Conservation (phyloP, 1,140 invertebrate species). For the Papilio polyxenes region DNA sequence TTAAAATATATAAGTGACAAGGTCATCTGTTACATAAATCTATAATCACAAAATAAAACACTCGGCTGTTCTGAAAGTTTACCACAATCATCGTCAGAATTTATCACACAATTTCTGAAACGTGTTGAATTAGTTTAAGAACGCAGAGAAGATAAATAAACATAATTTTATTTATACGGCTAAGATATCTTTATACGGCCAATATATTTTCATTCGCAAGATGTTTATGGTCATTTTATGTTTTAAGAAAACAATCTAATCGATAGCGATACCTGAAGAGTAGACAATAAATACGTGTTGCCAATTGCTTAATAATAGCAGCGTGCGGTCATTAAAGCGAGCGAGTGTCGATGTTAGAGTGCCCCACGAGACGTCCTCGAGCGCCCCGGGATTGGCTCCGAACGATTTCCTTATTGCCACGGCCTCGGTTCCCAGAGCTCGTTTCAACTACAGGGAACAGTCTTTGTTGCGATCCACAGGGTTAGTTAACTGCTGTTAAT, state of each 20-base stretch:
- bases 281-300: conserved; percentile 34
- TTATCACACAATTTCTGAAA: too few relatives aligned
- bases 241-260: conserved; percentile 28
- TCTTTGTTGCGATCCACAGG: conserved; percentile 60
- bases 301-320: conserved; percentile 36
- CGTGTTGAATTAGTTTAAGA: neutral
- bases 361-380: neutral
- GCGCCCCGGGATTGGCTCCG: conserved; percentile 42
- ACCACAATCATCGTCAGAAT: too few relatives aligned
- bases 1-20: neutral
- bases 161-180: neutral
- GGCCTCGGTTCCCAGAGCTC: conserved; percentile 63
- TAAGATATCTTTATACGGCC: neutral
- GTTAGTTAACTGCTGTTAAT: conserved; percentile 48
- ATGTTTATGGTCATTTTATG: neutral
- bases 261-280: neutral
- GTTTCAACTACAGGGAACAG: conserved; percentile 46
- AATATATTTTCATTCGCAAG: neutral
- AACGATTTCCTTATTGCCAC: conserved; percentile 57
- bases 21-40: neutral
- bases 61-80: too few relatives aligned
- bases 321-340: conserved; percentile 43
- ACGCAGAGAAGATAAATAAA: neutral
- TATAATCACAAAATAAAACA: too few relatives aligned
- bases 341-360: conserved; percentile 37